Evolutionary conservation across 2,113 vertebrate species (phyloP).

Genomic region (Psittacus erithacus): DNA sequence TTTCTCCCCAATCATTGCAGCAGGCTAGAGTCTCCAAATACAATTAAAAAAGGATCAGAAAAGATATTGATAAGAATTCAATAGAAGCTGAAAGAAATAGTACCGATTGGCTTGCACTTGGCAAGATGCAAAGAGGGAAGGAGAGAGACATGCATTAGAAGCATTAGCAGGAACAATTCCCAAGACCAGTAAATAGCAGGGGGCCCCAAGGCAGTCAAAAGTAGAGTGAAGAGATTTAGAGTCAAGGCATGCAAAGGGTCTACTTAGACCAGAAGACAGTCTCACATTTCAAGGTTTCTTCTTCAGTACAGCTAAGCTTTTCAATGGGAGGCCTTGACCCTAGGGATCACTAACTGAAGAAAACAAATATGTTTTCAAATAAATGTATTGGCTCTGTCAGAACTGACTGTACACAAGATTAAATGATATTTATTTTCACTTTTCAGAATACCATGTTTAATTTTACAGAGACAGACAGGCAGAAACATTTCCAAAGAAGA

Average conservation of each 20-base stretch:
- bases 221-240: constrained; percentile 55
- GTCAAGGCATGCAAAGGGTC: constrained; percentile 61
- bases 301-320: constrained; percentile 64
- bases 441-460: constrained; percentile 33
- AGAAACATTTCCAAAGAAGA: constrained; percentile 38
- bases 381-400: constrained; percentile 57
- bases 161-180: constrained; percentile 40
- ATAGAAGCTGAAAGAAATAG: neutral
- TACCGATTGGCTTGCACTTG: neutral
- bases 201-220: constrained; percentile 52
- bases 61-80: neutral
- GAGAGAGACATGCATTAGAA: constrained; percentile 11
- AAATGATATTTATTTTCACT: constrained; percentile 59
- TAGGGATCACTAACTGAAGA: constrained; percentile 47
- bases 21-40: neutral
- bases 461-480: constrained; percentile 35
- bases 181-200: constrained; percentile 45
- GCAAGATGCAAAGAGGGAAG: neutral
- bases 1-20: neutral
- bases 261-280: constrained; percentile 58
- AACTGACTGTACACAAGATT: constrained; percentile 52
- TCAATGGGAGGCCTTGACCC: constrained; percentile 63
- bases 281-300: constrained; percentile 67
- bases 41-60: neutral
- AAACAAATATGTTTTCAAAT: constrained; percentile 64